Evolutionary conservation across 2,888 invertebrate genomes (phyloP), one percentile per base, ranked within the genome.

Genomic region (Thymelicus sylvestris): DNA sequence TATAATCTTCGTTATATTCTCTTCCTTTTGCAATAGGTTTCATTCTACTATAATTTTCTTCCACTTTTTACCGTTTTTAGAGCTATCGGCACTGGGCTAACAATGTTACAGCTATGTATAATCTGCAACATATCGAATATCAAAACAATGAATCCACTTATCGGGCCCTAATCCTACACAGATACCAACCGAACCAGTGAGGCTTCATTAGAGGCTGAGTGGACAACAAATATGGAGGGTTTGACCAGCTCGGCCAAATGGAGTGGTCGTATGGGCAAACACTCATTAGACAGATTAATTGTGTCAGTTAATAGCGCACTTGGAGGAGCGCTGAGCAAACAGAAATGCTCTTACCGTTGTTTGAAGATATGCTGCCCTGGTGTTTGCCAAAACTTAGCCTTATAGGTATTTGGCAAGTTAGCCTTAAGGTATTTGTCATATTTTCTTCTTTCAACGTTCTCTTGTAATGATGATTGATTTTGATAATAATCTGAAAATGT

Each of bases 221-320:
- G 91, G 79, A 82, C 75, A 74, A 83, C 89, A 91, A 92, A 92
- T 86, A 91, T 85, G 83, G 83, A 79, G 82, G 84, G 86, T 86
- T 86, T 84, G 88, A 79, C 86, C 88, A 84, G 85, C 85, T 85
- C 81, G 83, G 81, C 76, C 83, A 84, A 84, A 88, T 88, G 84
- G 89, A 91, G 90, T 90, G 88, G 86, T 83, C 86, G 82, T 57
- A 31, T 80, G 80, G 72, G 84, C 88, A 93, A 92, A 92, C 90
- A 92, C 87, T 92, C 90, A 92, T 92, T 91, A 91, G 87, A 80
- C 83, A 86, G 92, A 92, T 93, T 92, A 93, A 92, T 92, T 91
- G 91, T 90, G 83, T 84, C 85, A 83, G 85, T 85, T 89, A 89
- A 91, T 90, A 87, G 88, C 81, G 79, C 81, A 85, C 87, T 89